Evolutionary conservation across 2,113 vertebrate species (phyloP).

Genomic region (Triplophysa rosa): DNA sequence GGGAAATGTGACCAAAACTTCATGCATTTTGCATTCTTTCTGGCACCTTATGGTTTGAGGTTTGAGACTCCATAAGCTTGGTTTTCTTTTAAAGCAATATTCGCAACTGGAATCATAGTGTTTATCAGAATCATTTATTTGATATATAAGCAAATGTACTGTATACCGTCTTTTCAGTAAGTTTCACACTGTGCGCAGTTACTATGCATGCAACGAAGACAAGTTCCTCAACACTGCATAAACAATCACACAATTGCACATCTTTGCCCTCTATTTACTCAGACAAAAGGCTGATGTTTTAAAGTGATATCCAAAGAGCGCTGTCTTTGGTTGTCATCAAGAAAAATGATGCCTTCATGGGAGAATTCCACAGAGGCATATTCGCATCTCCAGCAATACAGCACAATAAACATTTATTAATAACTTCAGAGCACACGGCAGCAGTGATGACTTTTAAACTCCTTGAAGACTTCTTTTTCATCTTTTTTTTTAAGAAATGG

Average conservation of each 20-base stretch:
- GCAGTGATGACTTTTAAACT: slow-evolving; percentile 56
- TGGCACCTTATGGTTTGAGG: neutral
- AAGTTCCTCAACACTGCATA: neutral
- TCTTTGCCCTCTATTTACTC: slow-evolving; percentile 25
- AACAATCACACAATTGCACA: slow-evolving; percentile 5
- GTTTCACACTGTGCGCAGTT: neutral
- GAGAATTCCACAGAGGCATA: slow-evolving; percentile 68
- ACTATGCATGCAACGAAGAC: slow-evolving; percentile 18
- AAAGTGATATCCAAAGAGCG: slow-evolving; percentile 49
- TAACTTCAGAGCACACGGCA: slow-evolving; percentile 57
- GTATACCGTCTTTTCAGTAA: too few relatives aligned
- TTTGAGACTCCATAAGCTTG: neutral
- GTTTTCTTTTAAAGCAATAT: slow-evolving; percentile 2
- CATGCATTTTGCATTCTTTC: neutral
- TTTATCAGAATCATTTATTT: neutral
- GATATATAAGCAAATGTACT: slow-evolving; percentile 2
- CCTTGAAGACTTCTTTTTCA: slow-evolving; percentile 43
- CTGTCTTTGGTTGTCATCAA: slow-evolving; percentile 67
- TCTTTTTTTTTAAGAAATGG: neutral
- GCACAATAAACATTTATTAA: slow-evolving; percentile 71
- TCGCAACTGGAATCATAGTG: too few relatives aligned
- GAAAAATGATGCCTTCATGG: slow-evolving; percentile 76
- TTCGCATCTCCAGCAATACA: slow-evolving; percentile 68
- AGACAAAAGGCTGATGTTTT: slow-evolving; percentile 32
- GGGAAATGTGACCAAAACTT: neutral